A percentile compares a stretch with the other conserved stretches of the same genome.
These are phyloP conservation scores for Ictalurus punctatus DNA, from an alignment of 2,113 vertebrate genomes.

Conservation along the genomic window DNA sequence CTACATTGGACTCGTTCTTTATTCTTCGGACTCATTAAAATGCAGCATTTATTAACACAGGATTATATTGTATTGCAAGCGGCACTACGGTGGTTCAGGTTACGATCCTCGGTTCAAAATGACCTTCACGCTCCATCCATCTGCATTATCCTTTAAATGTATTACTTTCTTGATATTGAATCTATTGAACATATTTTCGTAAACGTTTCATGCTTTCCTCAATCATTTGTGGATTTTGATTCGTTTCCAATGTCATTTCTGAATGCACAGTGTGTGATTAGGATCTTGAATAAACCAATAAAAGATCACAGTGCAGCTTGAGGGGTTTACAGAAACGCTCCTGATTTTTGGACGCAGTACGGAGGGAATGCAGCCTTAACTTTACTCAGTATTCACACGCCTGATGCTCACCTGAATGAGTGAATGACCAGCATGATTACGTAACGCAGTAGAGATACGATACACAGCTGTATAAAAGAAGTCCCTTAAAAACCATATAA, in stretches of 20 bases:
- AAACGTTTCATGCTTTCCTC: neutral
- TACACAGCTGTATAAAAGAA: neutral
- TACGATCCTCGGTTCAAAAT: neutral
- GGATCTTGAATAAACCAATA: neutral
- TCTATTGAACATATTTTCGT: neutral
- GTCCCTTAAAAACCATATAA: neutral
- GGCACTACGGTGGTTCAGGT: neutral
- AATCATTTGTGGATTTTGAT: neutral
- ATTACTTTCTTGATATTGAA: neutral
- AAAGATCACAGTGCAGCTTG: neutral
- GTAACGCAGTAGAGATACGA: neutral
- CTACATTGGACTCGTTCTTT: neutral
- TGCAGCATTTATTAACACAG: neutral
- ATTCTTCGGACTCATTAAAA: neutral
- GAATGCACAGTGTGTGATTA: neutral
- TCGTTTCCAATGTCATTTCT: neutral
- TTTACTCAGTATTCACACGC: neutral
- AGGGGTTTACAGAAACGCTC: neutral
- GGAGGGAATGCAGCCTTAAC: neutral
- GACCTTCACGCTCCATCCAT: neutral
- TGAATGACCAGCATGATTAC: neutral
- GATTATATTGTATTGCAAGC: neutral
- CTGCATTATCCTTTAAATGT: neutral
- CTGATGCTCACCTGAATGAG: neutral
- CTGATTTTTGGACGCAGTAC: neutral